Evolutionary conservation across 2,113 vertebrate genomes (phyloP).

Genomic region (Anarrhichthys ocellatus): DNA sequence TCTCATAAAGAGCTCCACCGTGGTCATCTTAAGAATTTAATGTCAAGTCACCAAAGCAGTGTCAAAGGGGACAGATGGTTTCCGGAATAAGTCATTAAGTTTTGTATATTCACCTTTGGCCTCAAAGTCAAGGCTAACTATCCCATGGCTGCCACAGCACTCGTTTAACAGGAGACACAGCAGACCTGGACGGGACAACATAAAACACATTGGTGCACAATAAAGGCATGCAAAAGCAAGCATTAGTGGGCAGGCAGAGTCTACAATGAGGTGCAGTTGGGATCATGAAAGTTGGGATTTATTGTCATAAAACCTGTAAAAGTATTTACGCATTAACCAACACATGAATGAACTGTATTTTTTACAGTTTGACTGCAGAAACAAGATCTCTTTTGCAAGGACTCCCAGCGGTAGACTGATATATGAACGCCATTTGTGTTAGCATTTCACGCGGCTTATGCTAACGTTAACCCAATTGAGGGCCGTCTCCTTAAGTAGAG

Average conservation of each 20-base stretch:
- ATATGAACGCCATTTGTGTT: no score
- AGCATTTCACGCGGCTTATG: no score
- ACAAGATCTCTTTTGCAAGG: background rate
- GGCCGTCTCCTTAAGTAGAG: no score
- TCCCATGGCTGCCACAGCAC: rapidly evolving
- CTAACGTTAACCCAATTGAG: no score
- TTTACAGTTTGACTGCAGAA: background rate
- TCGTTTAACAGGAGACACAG: rapidly evolving
- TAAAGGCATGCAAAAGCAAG: background rate
- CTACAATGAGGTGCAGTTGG: background rate
- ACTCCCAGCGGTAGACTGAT: no score
- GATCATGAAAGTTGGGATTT: no score
- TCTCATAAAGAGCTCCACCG: no score
- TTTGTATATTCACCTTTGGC: background rate
- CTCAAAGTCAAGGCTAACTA: background rate
- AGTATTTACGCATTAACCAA: background rate
- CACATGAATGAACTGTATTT: background rate
- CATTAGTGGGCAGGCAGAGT: background rate
- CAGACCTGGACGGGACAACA: background rate
- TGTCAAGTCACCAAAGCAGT: background rate
- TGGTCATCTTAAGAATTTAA: background rate
- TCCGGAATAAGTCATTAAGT: background rate
- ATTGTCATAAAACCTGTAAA: no score
- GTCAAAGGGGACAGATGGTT: background rate
- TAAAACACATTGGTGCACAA: background rate